A percentile compares a stretch with the other conserved stretches of the same genome.
phyloP scores from a whole-genome alignment of 2,888 invertebrate species.

The Galeopsomyia nigrocyanea region DNA sequence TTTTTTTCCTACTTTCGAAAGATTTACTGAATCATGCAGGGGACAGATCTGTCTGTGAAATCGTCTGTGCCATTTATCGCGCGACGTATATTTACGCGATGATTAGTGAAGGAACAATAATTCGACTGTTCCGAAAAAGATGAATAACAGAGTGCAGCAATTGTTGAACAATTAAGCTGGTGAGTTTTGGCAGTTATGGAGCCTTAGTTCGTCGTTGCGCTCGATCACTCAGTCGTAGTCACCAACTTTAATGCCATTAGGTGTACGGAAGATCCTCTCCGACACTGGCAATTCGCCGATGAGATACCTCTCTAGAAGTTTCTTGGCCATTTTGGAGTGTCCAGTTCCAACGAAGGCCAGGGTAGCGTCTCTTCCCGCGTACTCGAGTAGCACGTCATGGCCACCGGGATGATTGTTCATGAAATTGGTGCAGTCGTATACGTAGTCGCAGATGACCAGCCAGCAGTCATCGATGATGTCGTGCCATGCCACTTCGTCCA shows the following conservation, averaged over 20 bases:
- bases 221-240: constrained; percentile 25
- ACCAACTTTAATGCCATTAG: constrained; percentile 71
- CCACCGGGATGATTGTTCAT: constrained; percentile 88
- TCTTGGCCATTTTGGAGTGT: constrained; percentile 78
- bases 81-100: no score
- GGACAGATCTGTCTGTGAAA: no score
- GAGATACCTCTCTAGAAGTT: constrained; percentile 78
- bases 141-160: no score
- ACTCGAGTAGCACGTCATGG: constrained; percentile 83
- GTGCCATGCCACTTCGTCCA: constrained; percentile 84
- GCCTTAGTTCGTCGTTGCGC: no score
- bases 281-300: constrained; percentile 82
- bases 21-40: no score
- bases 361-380: constrained; percentile 88
- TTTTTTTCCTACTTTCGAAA: no score
- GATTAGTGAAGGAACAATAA: no score
- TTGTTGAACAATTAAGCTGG: no score
- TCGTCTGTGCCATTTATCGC: neutral
- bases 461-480: constrained; percentile 83
- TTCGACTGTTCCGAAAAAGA: neutral
- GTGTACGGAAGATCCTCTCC: constrained; percentile 80
- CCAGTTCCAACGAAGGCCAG: constrained; percentile 85
- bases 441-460: constrained; percentile 88
- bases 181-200: no score
- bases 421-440: constrained; percentile 86